Evolutionary conservation across 2,888 invertebrate species (phyloP), one percentile per base, ranked within the genome.

Genomic region (Tenthredo distinguenda): DNA sequence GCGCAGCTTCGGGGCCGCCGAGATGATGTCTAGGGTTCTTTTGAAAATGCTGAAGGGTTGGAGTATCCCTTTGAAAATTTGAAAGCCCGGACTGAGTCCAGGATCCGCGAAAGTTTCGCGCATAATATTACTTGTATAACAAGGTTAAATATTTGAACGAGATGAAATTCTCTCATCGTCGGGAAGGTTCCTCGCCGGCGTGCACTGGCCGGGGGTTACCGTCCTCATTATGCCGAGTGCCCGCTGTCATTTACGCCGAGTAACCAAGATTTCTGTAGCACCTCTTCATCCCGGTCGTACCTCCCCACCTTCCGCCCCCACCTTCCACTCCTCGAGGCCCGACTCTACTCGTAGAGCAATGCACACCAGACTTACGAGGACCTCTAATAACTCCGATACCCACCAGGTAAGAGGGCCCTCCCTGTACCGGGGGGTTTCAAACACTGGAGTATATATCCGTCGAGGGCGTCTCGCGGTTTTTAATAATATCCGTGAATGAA

Each of bases 191-290:
- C 26, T 62, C n/a, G 10, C 55, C 15, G 15, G 15, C 31, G 18
- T 3, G 18, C 40, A 37, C n/a, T 10, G 85, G 85, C 87, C 85
- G 87, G 87, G 86, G 87, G 87, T 85, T 87, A 87, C 86, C 89
- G 88, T 87, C 88, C 90, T 90, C 90, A 88, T 90, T 90, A 90
- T 90, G 89, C 88, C 87, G 85, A 90, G 90, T 89, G 88, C 89
- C 18, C 26, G 88, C 86, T 90, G 89, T 89, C 90, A 90, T 90
- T 90, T 90, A 90, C 88, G 90, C 90, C 88, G 87, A 89, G 89
- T 90, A 90, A 89, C 89, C 90, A 90, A 90, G 90, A 89, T 90
- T 90, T 88, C 88, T 90, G 87, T 86, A 89, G 89, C 85, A 87
- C 87, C 86, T 90, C 89, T 86, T 85, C 86, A 87, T 84, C 87